Evolutionary conservation across 2,888 invertebrate species (phyloP), one percentile per base, ranked within the genome.

Genomic region (Volucella inanis): DNA sequence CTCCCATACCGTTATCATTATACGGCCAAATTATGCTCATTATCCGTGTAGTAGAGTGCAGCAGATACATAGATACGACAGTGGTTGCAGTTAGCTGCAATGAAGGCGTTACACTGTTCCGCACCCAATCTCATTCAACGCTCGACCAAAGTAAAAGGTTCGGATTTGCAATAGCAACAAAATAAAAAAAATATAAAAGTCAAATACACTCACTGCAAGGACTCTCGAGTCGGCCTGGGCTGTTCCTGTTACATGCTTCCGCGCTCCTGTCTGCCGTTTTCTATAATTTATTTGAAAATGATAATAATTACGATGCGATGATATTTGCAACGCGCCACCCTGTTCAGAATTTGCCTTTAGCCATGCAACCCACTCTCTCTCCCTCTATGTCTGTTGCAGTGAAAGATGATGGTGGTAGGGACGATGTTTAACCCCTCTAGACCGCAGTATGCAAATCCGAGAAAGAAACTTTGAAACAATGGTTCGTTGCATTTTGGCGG

Each of bases 301-400:
- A 85, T 85, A 85, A 85, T 85, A 85, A 85, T 85, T 85, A 85
- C 85, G 67, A 85, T 85, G 85, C 85, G 85, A 85, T 85, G 85
- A 80, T 80, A 76, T 80, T 76, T 85, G 76, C 81, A 85, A 50
- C 52, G 65, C 52, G 18, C 39, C 50, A 22, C 62, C 39, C 61
- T 45, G 43, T 70, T 59, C 70, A 31, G 31, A 31, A 6, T 6
- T 6, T 31, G 31, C 31, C 31, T 3, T 31, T 6, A 31, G 31
- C 72, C 54, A 31, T 67, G 61, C 67, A 55, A 43, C 18, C 45
- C 22, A 31, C 68, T 22, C 61, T 15, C 15, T 41, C 38, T 22
- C 57, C 49, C 12, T 31, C n/a, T 9, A 41, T 61, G 47, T 14
- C 55, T 79, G 75, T 61, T 18, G 54, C 43, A 59, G 65, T 45